These are phyloP conservation scores for Zalophus californianus DNA, from an alignment of 2,797 vertebrate species.

Conservation along the genomic window DNA sequence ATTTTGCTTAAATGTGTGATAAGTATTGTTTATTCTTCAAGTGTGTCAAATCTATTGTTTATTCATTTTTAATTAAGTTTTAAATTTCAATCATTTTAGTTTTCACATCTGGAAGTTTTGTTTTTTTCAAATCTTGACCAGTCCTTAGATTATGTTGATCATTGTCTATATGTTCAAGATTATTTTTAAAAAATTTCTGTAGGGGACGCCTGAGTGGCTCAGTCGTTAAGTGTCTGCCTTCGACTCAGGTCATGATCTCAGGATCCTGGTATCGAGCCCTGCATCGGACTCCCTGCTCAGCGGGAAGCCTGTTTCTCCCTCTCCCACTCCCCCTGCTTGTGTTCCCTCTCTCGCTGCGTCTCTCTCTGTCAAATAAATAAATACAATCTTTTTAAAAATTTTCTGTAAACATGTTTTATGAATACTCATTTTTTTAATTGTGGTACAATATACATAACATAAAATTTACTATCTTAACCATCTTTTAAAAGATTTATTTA, in stretches of 20 bases:
- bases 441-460: neutral
- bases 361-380: too few species aligned
- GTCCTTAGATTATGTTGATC: neutral
- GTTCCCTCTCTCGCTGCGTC: too few species aligned
- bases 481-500: neutral
- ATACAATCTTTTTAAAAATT: neutral
- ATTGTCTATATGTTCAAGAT: neutral
- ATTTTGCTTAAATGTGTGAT: neutral
- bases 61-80: neutral
- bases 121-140: slow-evolving; percentile 25
- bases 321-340: too few species aligned
- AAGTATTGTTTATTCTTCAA: neutral
- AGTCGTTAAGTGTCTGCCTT: neutral
- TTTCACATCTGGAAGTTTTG: neutral
- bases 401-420: too few species aligned
- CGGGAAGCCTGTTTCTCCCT: too few species aligned
- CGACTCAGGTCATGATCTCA: too few species aligned
- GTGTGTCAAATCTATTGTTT: neutral
- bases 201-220: neutral
- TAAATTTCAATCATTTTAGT: neutral
- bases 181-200: neutral
- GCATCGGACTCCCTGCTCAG: too few species aligned
- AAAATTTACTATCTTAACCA: neutral
- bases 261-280: too few species aligned
- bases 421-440: too few species aligned